Evolutionary conservation across 2,888 invertebrate genomes (phyloP).

Genomic region (Serripes groenlandicus): DNA sequence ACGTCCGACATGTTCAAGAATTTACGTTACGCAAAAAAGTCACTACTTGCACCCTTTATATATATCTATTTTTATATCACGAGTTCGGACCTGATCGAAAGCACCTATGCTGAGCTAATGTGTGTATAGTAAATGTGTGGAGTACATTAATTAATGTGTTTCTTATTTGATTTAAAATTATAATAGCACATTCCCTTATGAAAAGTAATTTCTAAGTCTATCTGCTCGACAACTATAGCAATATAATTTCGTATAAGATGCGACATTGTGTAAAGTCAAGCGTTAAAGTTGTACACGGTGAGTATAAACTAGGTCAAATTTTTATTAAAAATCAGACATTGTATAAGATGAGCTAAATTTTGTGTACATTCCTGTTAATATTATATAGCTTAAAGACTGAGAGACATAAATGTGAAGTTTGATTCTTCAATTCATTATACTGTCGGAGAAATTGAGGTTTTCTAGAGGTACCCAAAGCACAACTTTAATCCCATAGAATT

Average conservation of each 20-base stretch:
- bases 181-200: too few relatives aligned
- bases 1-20: constrained; percentile 17
- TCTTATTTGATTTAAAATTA: constrained; percentile 22
- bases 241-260: too few relatives aligned
- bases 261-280: neutral
- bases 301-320: neutral
- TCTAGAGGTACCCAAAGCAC: constrained; percentile 24
- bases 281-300: constrained; percentile 13
- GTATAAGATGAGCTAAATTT: neutral
- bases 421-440: too few relatives aligned
- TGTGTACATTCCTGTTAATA: neutral
- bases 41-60: too few relatives aligned
- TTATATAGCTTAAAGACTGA: neutral
- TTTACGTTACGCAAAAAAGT: too few relatives aligned
- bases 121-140: neutral
- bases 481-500: neutral
- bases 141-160: constrained; percentile 39
- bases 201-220: too few relatives aligned
- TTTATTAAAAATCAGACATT: constrained; percentile 19
- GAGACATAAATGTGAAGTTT: neutral
- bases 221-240: too few relatives aligned
- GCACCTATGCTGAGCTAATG: constrained; percentile 14
- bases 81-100: constrained; percentile 64
- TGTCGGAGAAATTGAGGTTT: neutral
- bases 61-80: constrained; percentile 40